phyloP scores from a whole-genome alignment of 2,797 vertebrate genomes.

The Darevskia mixta region DNA sequence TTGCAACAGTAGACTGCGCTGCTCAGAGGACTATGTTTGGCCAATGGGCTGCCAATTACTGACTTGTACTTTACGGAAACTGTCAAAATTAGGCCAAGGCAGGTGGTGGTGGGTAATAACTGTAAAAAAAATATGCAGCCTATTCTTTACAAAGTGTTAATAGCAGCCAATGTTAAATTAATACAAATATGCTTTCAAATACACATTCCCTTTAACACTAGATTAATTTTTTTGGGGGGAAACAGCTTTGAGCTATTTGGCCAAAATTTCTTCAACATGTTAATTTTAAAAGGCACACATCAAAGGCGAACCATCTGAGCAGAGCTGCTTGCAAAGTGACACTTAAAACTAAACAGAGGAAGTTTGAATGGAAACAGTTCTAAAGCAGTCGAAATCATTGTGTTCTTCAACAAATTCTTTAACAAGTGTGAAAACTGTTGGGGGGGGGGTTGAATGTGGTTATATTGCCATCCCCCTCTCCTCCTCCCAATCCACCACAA shows the following conservation, averaged over 20 bases:
- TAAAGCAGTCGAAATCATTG: neutral
- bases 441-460: neutral
- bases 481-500: neutral
- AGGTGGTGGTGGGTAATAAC: neutral
- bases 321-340: neutral
- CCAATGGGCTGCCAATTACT: neutral
- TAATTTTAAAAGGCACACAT: neutral
- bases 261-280: neutral
- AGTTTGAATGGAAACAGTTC: neutral
- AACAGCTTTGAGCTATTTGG: neutral
- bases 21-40: neutral
- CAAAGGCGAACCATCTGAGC: neutral
- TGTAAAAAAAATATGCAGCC: no score
- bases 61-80: neutral
- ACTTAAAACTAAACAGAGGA: neutral
- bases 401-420: neutral
- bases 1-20: neutral
- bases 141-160: neutral
- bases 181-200: constrained; percentile 27
- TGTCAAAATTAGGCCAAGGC: neutral
- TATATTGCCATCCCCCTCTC: neutral
- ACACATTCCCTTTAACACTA: neutral
- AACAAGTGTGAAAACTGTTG: neutral
- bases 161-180: neutral
- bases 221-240: neutral